Base-by-base conservation (phyloP, 2,113 vertebrate species). In the Poeciliopsis turrubarensis region DNA sequence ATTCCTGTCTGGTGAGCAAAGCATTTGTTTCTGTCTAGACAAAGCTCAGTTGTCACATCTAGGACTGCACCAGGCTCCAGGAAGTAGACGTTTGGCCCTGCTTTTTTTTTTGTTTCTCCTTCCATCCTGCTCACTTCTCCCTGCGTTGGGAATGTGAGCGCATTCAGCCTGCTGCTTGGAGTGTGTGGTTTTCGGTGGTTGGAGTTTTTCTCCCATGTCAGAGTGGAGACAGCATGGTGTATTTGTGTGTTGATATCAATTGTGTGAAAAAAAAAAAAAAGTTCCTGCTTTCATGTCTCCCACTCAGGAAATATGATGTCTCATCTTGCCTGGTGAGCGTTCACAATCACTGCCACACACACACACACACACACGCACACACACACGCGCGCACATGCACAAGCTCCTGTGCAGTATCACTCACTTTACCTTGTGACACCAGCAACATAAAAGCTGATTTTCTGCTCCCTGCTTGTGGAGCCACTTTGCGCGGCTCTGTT, bases 1-100 rank as follows among this genome's bases (percentile, higher is more conserved):
- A 94, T 93, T 93, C 91, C 87, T 91, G 79, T 90, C 84, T 77
- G 71, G 83, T 94, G 89, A 94, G 92, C 82, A 29, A 82, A 72
- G 87, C 81, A 67, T 82, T 85, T 87, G 81, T 90, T 85, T 86
- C 83, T 86, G 89, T 93, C 87, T 92, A 93, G 92, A 94, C 92
- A 88, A 86, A 91, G 89, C 87, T 85, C 80, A 80, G 90, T 87
- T 90, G 86, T 90, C 81, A 80, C 72, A 86, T 81, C 69, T 73
- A 88, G 89, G 75, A 85, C 84, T 72, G 89, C 84, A 79, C 62
- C 79, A 3, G 88, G 86, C 78, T 84, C 69, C 85, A 87, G 89
- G 88, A 90, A 92, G 86, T 77, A 68, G 77, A 74, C 71, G 86
- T 71, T 78, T 41, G 32, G 34, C 17, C 47, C 29, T 1, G 26